These are phyloP conservation scores for Ctenochaetus hawaiiensis DNA, from an alignment of 2,797 vertebrate genomes.

Conservation along the genomic window DNA sequence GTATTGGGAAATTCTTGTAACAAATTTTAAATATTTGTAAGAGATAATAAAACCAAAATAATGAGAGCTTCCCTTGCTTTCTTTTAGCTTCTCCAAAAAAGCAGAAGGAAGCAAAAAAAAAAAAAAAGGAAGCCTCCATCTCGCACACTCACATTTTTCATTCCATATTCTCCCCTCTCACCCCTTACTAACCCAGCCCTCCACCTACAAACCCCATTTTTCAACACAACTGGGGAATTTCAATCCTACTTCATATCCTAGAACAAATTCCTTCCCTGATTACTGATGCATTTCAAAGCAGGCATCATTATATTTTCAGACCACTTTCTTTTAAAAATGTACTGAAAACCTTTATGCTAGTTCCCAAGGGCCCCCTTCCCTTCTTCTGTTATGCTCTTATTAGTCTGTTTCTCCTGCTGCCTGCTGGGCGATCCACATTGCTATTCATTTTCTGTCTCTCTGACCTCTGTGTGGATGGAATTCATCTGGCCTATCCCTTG, in stretches of 20 bases:
- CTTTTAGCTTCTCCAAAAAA: slow-evolving; percentile 46
- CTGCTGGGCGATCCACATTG: slow-evolving; percentile 93
- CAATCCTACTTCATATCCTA: slow-evolving; percentile 79
- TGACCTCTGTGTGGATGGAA: slow-evolving; percentile 93
- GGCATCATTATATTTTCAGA: slow-evolving; percentile 95
- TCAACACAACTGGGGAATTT: slow-evolving; percentile 77
- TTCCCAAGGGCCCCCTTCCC: slow-evolving; percentile 90
- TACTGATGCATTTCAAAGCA: slow-evolving; percentile 93
- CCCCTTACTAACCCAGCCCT: slow-evolving; percentile 59
- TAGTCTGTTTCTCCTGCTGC: slow-evolving; percentile 92
- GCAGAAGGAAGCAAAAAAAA: slow-evolving; percentile 23
- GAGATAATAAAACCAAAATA: slow-evolving; percentile 59
- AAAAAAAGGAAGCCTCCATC: slow-evolving; percentile 50
- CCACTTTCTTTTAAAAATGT: slow-evolving; percentile 93
- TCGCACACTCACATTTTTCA: slow-evolving; percentile 56
- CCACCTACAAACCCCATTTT: slow-evolving; percentile 66
- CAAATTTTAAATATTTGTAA: slow-evolving; percentile 19
- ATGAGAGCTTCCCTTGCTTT: slow-evolving; percentile 41
- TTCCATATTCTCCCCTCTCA: slow-evolving; percentile 63
- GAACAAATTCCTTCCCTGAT: slow-evolving; percentile 88
- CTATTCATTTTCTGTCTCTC: slow-evolving; percentile 94
- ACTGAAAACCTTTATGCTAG: slow-evolving; percentile 91
- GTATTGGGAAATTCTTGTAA: slow-evolving; percentile 2
- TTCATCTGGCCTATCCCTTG: slow-evolving; percentile 88
- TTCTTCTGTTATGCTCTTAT: slow-evolving; percentile 94